Evolutionary conservation across 2,888 invertebrate species (phyloP).

Genomic region (Drosophila mercatorum): DNA sequence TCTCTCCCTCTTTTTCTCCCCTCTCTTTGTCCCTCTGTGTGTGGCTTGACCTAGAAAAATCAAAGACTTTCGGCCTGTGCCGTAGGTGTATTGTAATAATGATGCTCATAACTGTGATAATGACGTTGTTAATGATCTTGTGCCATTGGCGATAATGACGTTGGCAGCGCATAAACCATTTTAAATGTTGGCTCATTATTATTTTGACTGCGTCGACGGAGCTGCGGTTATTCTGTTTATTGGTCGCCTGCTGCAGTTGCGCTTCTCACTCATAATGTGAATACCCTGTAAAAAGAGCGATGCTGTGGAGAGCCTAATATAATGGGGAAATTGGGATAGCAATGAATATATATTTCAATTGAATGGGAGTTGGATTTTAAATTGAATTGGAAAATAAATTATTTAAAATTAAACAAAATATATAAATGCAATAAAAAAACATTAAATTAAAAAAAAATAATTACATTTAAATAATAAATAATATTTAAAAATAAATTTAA

Average conservation of each 20-base stretch:
- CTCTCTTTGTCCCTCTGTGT: slow-evolving; percentile 37
- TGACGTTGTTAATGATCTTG: slow-evolving; percentile 19
- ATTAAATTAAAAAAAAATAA: neutral
- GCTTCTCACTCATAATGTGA: slow-evolving; percentile 16
- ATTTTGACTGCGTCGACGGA: slow-evolving; percentile 69
- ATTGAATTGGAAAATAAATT: neutral
- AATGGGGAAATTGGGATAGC: neutral
- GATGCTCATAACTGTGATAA: slow-evolving; percentile 20
- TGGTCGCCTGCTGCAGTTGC: slow-evolving; percentile 47
- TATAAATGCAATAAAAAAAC: neutral
- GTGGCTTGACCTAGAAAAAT: slow-evolving; percentile 71
- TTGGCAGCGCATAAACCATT: slow-evolving; percentile 70
- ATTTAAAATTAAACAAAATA: neutral
- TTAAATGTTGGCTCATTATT: slow-evolving; percentile 77
- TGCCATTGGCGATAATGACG: slow-evolving; percentile 38
- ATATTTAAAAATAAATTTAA: neutral
- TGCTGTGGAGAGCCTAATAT: neutral
- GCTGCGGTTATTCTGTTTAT: slow-evolving; percentile 76
- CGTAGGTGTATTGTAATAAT: slow-evolving; percentile 64
- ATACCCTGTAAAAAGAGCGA: slow-evolving; percentile 27
- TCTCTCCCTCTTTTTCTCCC: neutral
- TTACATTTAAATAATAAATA: too few species aligned
- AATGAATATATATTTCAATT: neutral
- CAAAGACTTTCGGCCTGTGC: slow-evolving; percentile 51
- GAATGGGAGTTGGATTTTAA: neutral